Evolutionary conservation across 2,888 invertebrate genomes (phyloP).

Genomic region (Acronicta psi): DNA sequence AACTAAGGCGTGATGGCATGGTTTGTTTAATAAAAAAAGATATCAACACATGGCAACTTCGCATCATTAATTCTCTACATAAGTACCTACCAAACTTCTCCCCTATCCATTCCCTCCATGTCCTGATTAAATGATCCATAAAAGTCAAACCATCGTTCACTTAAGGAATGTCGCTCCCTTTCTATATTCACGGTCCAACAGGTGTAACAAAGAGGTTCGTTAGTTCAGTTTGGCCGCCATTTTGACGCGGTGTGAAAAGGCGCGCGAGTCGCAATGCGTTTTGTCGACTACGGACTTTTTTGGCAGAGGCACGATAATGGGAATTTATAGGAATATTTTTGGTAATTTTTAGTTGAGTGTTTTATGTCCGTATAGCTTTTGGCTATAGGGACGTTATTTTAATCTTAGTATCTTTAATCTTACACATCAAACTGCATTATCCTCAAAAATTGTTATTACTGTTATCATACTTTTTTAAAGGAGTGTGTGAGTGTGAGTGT

Average conservation of each 20-base stretch:
- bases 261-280: conserved; percentile 51
- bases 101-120: conserved; percentile 7
- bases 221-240: conserved; percentile 70
- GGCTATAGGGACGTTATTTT: too few relatives aligned
- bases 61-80: not conserved
- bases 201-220: conserved; percentile 85
- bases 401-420: too few relatives aligned
- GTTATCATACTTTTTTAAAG: too few relatives aligned
- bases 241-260: conserved; percentile 60
- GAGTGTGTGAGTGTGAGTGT: too few relatives aligned
- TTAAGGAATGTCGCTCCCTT: conserved; percentile 48
- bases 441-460: too few relatives aligned
- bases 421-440: too few relatives aligned
- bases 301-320: conserved; percentile 30
- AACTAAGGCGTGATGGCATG: too few relatives aligned
- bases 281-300: conserved; percentile 50
- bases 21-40: too few relatives aligned
- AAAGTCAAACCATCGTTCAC: conserved; percentile 39
- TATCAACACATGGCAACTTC: too few relatives aligned
- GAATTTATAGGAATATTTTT: conserved; percentile 19
- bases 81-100: conserved; percentile 2
- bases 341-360: too few relatives aligned
- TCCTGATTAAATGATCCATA: conserved; percentile 45
- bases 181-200: conserved; percentile 59
- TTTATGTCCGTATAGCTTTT: too few relatives aligned